These are phyloP conservation scores for Argya squamiceps DNA, from an alignment of 2,797 vertebrate species.

Conservation along the genomic window DNA sequence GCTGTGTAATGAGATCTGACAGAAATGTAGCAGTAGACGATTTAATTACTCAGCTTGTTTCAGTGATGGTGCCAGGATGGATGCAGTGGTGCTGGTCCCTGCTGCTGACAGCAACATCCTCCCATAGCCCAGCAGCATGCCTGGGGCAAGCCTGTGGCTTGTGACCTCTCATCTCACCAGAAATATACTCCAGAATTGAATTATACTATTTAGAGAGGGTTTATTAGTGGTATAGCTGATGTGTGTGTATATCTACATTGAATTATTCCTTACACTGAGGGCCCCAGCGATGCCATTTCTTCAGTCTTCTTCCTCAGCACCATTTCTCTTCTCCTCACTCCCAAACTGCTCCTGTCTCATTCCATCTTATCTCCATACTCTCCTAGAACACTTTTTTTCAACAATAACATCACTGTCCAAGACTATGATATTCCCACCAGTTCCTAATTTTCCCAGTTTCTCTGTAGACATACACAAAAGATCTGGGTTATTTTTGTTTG, in stretches of 20 bases:
- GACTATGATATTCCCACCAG: not conserved
- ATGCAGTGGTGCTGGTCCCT: not conserved
- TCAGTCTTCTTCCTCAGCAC: not conserved
- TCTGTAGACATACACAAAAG: not conserved
- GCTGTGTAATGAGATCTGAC: not conserved
- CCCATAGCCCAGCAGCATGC: not conserved
- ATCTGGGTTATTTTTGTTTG: not conserved
- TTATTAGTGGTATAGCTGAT: not conserved
- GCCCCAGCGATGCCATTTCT: not conserved
- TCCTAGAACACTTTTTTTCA: not conserved
- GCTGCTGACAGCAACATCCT: not conserved
- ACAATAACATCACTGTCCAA: not conserved
- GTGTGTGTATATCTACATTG: not conserved
- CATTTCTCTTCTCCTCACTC: not conserved
- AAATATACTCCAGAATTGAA: not conserved
- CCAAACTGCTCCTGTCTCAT: not conserved
- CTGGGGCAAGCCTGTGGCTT: not conserved
- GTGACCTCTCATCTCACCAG: not conserved
- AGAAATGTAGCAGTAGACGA: not conserved
- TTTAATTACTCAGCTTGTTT: slow-evolving; percentile 6
- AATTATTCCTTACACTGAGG: not conserved
- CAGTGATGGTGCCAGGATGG: not conserved
- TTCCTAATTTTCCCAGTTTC: not conserved
- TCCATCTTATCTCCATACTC: not conserved
- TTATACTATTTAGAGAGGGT: not conserved